Evolutionary conservation across 2,113 vertebrate genomes (phyloP), one percentile per base, ranked within the genome.

Genomic region (Ceyx margarethae): DNA sequence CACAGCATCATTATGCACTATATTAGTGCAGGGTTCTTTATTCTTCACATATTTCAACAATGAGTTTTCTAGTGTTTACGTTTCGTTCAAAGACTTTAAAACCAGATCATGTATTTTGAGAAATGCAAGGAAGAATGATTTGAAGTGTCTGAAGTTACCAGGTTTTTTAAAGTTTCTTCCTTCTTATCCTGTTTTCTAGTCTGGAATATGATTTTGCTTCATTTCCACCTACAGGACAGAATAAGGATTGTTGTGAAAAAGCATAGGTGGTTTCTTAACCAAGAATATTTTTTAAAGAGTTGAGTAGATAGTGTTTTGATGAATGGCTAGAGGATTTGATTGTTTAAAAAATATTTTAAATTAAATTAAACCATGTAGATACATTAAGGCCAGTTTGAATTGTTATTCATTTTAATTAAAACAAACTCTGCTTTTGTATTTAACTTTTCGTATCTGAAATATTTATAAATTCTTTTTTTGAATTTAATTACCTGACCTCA

Each of bases 41-140:
- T 97, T 97, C 96, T 97, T 96, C 98, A 98, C 97, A 97, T 96
- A 88, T 97, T 97, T 98, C 97, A 98, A 90, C 96, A 97, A 98
- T 98, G 95, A 97, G 96, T 99, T 99, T 98, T 98, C 97, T 98
- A 98, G 97, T 98, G 97, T 98, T 98, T 98, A 97, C 97, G 98
- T 97, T 97, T 97, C 58, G 89, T 95, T 97, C 96, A 89, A 96
- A 97, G 93, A 97, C 95, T 97, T 95, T 91, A 91, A 95, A 92
- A 93, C 82, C 80, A 81, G 95, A 97, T 97, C 93, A 94, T 94
- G 86, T 96, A 92, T 97, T 98, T 96, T 97, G 91, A 90, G 87
- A 92, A 95, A 93, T 67, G 54, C 92, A 85, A 94, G 91, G 91
- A 96, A 92, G 95, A 97, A 95, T 92, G 96, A 96, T 87, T 91